Conservation (phyloP, 1,140 invertebrate genomes). For the Drosophila jambulina region DNA sequence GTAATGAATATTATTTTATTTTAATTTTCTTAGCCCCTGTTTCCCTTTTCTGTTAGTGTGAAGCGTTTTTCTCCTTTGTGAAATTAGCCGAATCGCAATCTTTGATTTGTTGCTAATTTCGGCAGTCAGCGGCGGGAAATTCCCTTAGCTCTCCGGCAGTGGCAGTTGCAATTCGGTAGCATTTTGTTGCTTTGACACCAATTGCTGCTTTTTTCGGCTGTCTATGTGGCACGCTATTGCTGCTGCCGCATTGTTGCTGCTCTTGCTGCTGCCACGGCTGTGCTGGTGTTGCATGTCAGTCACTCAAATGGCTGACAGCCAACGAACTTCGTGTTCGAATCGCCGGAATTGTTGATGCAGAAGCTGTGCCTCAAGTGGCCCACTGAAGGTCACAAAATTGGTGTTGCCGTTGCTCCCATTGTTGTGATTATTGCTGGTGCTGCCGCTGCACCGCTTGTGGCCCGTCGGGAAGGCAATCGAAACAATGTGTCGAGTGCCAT, state of each 20-base stretch:
- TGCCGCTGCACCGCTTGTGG: slow-evolving; percentile 19
- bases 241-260: slow-evolving; percentile 50
- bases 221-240: slow-evolving; percentile 64
- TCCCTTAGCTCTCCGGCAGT: slow-evolving; percentile 32
- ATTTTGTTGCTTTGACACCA: slow-evolving; percentile 81
- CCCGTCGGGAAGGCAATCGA: slow-evolving; percentile 27
- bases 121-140: slow-evolving; percentile 38
- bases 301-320: slow-evolving; percentile 79
- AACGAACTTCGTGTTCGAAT: slow-evolving; percentile 74
- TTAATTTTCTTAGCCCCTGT: not conserved
- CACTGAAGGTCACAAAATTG: slow-evolving; percentile 67
- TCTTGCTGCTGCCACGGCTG: slow-evolving; percentile 20
- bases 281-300: slow-evolving; percentile 73
- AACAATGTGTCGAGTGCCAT: slow-evolving; percentile 41
- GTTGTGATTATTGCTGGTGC: slow-evolving; percentile 12
- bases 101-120: slow-evolving; percentile 60
- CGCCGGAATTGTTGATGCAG: slow-evolving; percentile 46
- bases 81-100: slow-evolving; percentile 52
- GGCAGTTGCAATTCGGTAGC: slow-evolving; percentile 59
- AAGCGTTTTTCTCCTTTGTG: slow-evolving; percentile 20
- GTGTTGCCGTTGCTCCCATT: slow-evolving; percentile 33
- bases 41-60: not conserved
- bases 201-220: slow-evolving; percentile 60
- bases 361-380: slow-evolving; percentile 69
- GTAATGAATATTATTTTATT: not conserved